phyloP scores from a whole-genome alignment of 2,888 invertebrate genomes.

The Synanthedon vespiformis region DNA sequence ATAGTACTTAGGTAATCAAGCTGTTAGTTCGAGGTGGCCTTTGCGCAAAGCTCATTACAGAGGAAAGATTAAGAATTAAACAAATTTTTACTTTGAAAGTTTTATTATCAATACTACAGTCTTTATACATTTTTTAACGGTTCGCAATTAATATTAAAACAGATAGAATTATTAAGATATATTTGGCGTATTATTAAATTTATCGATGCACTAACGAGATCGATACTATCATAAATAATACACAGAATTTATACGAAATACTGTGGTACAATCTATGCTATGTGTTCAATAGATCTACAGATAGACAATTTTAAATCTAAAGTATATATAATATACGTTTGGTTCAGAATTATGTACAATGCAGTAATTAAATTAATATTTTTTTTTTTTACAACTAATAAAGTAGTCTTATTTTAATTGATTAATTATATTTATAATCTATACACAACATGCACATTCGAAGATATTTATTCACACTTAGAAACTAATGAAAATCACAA shows the following conservation, averaged over 20 bases:
- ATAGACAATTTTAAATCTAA: no score
- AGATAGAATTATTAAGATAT: slow-evolving; percentile 24
- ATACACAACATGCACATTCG: background rate
- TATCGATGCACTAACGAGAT: slow-evolving; percentile 21
- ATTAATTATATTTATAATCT: no score
- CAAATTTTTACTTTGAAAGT: slow-evolving; percentile 27
- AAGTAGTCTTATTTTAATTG: background rate
- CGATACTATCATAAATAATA: slow-evolving; percentile 28
- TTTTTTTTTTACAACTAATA: background rate
- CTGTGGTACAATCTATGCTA: background rate
- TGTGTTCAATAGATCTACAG: no score
- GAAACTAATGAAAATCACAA: slow-evolving; percentile 36
- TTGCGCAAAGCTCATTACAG: no score
- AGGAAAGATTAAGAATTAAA: slow-evolving; percentile 2
- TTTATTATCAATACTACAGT: slow-evolving; percentile 63
- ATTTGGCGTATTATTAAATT: slow-evolving; percentile 24
- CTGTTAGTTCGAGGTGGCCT: no score
- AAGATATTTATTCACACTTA: slow-evolving; percentile 21
- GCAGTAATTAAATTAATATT: no score
- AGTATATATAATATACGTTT: no score
- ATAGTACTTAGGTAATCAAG: no score
- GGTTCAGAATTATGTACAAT: no score
- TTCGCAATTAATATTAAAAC: slow-evolving; percentile 38
- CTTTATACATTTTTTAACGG: slow-evolving; percentile 41
- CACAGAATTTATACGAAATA: background rate